A percentile compares a stretch with the other conserved stretches of the same genome.
phyloP scores from a whole-genome alignment of 2,888 invertebrate genomes.

The Watsonalla cultraria region DNA sequence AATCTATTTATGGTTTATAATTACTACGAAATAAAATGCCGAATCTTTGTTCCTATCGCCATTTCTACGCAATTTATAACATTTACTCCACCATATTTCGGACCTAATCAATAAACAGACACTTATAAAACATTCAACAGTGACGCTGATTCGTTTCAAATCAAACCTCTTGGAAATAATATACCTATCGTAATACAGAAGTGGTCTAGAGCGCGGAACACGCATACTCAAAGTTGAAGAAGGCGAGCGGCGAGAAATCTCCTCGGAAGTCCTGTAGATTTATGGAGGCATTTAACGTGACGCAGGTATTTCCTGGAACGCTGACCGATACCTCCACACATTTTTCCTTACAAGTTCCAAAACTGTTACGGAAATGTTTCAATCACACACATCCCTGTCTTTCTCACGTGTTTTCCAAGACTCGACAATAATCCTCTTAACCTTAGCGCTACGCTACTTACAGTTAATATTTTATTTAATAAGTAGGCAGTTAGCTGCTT shows the following conservation, averaged over 20 bases:
- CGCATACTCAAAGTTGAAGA: constrained; percentile 51
- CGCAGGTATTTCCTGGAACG: constrained; percentile 63
- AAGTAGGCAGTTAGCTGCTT: no score
- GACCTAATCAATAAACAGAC: no score
- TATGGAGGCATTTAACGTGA: constrained; percentile 65
- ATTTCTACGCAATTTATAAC: no score
- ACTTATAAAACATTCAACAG: no score
- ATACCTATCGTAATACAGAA: constrained; percentile 8
- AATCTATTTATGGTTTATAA: no score
- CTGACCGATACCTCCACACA: constrained; percentile 50
- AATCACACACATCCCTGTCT: constrained; percentile 4
- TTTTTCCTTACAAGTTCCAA: constrained; percentile 23
- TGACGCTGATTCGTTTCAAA: neutral
- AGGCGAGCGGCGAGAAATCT: constrained; percentile 57
- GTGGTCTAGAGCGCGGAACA: constrained; percentile 51
- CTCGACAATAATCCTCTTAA: no score
- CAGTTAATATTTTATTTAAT: no score
- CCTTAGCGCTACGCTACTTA: no score
- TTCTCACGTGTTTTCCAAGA: neutral
- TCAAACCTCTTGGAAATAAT: constrained; percentile 33
- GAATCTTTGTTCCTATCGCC: no score
- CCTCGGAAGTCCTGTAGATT: constrained; percentile 65
- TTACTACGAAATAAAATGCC: no score
- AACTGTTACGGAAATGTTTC: constrained; percentile 26
- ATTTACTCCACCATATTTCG: no score